Percentiles rank a stretch among this genome's conserved stretches.
Conservation (phyloP, 2,797 vertebrate genomes). For the Mallotus villosus region DNA sequence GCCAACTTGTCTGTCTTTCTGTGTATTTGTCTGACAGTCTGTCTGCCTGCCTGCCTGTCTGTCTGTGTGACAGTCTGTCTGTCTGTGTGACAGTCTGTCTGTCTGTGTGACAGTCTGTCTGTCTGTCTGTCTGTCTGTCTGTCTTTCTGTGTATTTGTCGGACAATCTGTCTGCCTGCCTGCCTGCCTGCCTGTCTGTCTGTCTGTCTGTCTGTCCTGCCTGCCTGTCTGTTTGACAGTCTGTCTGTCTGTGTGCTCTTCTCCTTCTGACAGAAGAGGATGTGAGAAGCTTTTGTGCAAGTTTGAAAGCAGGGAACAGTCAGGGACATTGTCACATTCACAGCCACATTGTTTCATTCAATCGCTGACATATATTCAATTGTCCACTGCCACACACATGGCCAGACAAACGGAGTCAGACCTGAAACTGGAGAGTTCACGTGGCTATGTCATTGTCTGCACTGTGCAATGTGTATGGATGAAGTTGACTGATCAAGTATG, state of each 20-base stretch:
- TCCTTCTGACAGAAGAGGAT: constrained; percentile 8
- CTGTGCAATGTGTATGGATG: constrained; percentile 23
- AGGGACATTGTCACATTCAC: constrained; percentile 46
- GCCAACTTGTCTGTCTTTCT: constrained; percentile 14
- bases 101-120: too few relatives aligned
- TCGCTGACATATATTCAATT: constrained; percentile 57
- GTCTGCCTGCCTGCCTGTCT: background rate
- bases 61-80: background rate
- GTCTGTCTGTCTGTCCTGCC: background rate
- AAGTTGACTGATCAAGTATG: constrained; percentile 18
- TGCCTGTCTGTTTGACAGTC: background rate
- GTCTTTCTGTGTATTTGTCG: background rate
- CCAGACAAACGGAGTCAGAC: background rate
- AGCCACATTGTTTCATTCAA: constrained; percentile 35
- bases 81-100: background rate
- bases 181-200: background rate
- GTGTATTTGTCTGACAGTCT: constrained; percentile 2
- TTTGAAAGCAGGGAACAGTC: constrained; percentile 31
- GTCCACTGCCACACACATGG: constrained; percentile 24
- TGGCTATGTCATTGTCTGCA: constrained; percentile 13
- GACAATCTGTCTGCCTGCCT: background rate
- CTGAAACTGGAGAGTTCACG: background rate
- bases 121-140: background rate
- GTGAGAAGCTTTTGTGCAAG: constrained; percentile 23
- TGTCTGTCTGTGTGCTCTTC: background rate